A percentile compares a stretch with the other conserved stretches of the same genome.
Evolutionary conservation across 2,888 invertebrate genomes (phyloP).

Genomic region (Cactoblastis cactorum): DNA sequence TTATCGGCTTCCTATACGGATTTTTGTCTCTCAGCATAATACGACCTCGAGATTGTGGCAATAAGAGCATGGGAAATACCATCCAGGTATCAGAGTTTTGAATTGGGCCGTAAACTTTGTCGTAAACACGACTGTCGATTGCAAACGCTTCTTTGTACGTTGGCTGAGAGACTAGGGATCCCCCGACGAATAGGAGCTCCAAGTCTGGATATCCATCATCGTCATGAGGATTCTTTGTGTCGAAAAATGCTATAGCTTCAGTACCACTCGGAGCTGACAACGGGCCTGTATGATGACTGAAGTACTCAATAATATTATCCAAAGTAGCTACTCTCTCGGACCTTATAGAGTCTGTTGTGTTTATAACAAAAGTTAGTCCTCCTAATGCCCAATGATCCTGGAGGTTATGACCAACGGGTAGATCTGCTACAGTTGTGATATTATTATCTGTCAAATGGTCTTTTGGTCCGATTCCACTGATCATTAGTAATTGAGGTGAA

Average conservation of each 20-base stretch:
- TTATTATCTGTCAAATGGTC: conserved; percentile 79
- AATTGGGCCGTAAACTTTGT: conserved; percentile 61
- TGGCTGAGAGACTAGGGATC: conserved; percentile 63
- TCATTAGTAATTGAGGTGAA: conserved; percentile 89
- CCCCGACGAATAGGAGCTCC: conserved; percentile 76
- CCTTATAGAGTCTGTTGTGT: conserved; percentile 83
- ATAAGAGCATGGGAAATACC: conserved; percentile 80
- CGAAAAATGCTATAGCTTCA: conserved; percentile 77
- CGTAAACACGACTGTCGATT: conserved; percentile 59
- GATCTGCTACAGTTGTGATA: conserved; percentile 79
- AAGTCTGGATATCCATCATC: conserved; percentile 78
- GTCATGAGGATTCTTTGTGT: conserved; percentile 62
- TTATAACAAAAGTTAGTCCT: conserved; percentile 83
- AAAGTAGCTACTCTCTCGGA: conserved; percentile 65
- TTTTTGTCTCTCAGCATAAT: conserved; percentile 80
- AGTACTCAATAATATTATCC: conserved; percentile 74
- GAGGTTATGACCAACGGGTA: conserved; percentile 86
- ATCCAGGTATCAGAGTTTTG: conserved; percentile 68
- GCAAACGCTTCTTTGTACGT: conserved; percentile 49
- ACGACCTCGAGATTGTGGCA: conserved; percentile 82
- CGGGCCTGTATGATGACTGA: conserved; percentile 60
- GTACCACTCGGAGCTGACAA: conserved; percentile 57
- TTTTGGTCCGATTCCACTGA: conserved; percentile 87
- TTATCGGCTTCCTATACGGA: conserved; percentile 82
- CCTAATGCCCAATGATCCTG: conserved; percentile 89